These are phyloP conservation scores for Avahi laniger DNA, from an alignment of 2,797 vertebrate genomes.

Conservation along the genomic window DNA sequence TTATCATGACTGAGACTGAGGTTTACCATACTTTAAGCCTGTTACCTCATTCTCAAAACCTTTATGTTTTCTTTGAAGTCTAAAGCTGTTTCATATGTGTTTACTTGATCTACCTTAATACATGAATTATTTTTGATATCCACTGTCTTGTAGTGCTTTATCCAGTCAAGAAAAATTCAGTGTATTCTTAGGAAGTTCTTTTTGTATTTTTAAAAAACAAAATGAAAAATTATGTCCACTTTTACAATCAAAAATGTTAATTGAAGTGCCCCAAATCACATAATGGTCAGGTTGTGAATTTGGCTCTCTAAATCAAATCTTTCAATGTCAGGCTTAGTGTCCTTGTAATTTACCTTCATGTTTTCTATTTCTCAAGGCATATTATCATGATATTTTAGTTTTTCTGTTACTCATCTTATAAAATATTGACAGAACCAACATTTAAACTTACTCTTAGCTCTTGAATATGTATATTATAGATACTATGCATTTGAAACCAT, in stretches of 20 bases:
- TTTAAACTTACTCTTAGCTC: background rate
- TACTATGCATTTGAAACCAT: background rate
- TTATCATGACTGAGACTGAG: background rate
- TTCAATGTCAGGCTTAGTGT: background rate
- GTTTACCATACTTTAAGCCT: background rate
- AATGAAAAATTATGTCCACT: background rate
- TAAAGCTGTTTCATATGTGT: background rate
- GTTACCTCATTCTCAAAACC: background rate
- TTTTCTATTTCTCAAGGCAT: background rate
- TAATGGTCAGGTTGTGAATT: background rate
- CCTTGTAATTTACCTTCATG: background rate
- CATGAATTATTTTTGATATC: conserved; percentile 56
- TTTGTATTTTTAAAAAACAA: background rate
- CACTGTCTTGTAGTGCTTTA: background rate
- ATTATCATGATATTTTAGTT: background rate
- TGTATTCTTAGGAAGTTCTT: background rate
- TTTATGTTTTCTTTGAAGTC: conserved; percentile 35
- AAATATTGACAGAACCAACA: background rate
- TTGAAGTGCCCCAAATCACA: background rate
- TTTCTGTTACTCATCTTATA: background rate
- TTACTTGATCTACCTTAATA: conserved; percentile 45
- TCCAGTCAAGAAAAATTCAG: background rate
- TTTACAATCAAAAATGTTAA: background rate
- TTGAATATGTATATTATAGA: background rate
- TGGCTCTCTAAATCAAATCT: background rate